Conservation (phyloP, 2,797 vertebrate species). For the Furcifer pardalis region DNA sequence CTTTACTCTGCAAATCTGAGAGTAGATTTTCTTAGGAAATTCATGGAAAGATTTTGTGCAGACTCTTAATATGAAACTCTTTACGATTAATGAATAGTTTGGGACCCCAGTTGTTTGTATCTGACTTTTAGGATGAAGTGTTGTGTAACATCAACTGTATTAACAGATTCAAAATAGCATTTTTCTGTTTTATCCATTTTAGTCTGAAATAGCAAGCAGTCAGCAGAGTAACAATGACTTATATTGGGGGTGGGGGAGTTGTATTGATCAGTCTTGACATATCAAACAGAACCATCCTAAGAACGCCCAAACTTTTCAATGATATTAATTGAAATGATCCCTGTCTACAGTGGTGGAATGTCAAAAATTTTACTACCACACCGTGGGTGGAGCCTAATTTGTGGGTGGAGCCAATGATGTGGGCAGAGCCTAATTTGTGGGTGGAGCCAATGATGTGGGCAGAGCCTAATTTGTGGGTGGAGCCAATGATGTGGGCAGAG, state of each 20-base stretch:
- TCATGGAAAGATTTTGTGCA: too few species aligned
- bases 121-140: constrained; percentile 23
- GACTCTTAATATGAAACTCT: background rate
- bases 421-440: too few species aligned
- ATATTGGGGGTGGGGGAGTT: too few species aligned
- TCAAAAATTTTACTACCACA: too few species aligned
- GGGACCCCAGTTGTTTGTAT: background rate
- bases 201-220: constrained; percentile 30
- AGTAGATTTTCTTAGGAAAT: background rate
- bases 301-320: constrained; percentile 30
- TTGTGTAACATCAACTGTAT: constrained; percentile 28
- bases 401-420: too few species aligned
- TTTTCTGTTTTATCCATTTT: constrained; percentile 44
- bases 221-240: constrained; percentile 33
- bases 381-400: too few species aligned
- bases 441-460: too few species aligned
- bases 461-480: too few species aligned
- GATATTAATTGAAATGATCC: constrained; percentile 53
- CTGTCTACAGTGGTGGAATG: too few species aligned
- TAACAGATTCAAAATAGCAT: constrained; percentile 33
- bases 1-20: background rate
- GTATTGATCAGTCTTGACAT: constrained; percentile 50
- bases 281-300: constrained; percentile 54
- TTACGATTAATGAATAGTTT: background rate
- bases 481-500: too few species aligned